These are phyloP conservation scores for Drosophila fulvimacula DNA, from an alignment of 2,888 invertebrate genomes.

Conservation along the genomic window DNA sequence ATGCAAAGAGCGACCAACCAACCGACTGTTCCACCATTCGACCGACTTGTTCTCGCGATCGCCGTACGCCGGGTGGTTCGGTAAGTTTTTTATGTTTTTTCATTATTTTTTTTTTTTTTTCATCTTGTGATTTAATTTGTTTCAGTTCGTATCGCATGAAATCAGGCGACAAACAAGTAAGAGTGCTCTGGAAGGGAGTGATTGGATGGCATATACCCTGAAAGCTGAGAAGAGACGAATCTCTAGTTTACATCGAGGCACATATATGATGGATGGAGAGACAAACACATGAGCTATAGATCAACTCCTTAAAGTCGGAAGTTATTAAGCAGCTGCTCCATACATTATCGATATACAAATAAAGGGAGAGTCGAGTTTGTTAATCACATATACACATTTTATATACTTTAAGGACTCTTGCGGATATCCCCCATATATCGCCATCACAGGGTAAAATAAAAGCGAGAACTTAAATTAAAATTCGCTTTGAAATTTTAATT, in stretches of 20 bases:
- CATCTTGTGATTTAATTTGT: slow-evolving; percentile 18
- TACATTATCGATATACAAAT: neutral
- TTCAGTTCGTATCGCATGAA: slow-evolving; percentile 10
- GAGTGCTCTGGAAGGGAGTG: neutral
- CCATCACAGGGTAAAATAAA: neutral
- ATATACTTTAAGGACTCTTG: no score
- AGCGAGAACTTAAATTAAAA: neutral
- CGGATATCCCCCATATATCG: neutral
- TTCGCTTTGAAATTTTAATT: slow-evolving; percentile 20
- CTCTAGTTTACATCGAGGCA: neutral
- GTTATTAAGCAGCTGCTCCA: neutral
- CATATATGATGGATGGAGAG: neutral
- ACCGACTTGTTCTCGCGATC: slow-evolving; percentile 46
- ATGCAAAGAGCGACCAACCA: slow-evolving; percentile 50
- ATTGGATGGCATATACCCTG: neutral
- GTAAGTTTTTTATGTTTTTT: slow-evolving; percentile 7
- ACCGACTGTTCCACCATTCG: slow-evolving; percentile 3
- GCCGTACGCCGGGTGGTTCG: slow-evolving; percentile 22
- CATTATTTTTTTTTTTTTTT: neutral
- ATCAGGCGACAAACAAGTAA: slow-evolving; percentile 9
- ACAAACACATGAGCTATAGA: neutral
- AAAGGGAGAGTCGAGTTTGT: neutral
- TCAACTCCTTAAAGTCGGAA: neutral
- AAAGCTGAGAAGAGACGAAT: neutral
- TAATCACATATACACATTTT: no score